Percentiles rank a stretch among this genome's conserved stretches.
Evolutionary conservation across 2,888 invertebrate genomes (phyloP).

Genomic region (Dusona sp.): DNA sequence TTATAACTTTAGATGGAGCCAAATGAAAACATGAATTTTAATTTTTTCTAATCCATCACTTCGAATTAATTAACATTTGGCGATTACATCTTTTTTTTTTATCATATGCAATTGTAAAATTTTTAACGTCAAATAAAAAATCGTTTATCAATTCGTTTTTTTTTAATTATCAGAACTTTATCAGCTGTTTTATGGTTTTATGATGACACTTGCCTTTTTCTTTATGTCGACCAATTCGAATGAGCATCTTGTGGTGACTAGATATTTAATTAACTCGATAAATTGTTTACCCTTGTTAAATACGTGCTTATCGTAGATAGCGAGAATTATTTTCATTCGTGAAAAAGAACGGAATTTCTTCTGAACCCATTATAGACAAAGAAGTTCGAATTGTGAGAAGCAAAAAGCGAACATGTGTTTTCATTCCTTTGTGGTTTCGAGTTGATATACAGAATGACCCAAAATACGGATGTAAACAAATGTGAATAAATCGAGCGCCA

Average conservation of each 20-base stretch:
- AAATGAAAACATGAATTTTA: neutral
- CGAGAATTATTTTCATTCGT: neutral
- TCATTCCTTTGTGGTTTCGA: neutral
- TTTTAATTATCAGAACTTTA: neutral
- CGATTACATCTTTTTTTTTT: neutral
- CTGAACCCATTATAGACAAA: neutral
- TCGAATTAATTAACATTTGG: neutral
- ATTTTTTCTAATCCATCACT: neutral
- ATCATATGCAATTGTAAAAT: neutral
- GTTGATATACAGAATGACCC: neutral
- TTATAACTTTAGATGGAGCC: too few species aligned
- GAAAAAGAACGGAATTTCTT: neutral
- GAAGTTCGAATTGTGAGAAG: neutral
- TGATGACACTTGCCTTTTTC: constrained; percentile 15
- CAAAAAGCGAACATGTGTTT: neutral
- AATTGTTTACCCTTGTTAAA: neutral
- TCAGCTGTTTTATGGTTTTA: neutral
- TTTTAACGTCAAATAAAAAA: neutral
- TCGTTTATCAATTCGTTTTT: neutral
- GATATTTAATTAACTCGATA: neutral
- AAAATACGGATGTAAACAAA: neutral
- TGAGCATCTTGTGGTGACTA: neutral
- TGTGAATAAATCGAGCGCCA: neutral
- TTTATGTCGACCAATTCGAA: neutral
- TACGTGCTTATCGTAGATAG: neutral